Evolutionary conservation across 1,140 invertebrate species (phyloP), one percentile per base, ranked within the genome.

Genomic region (Heliconius hewitsoni): DNA sequence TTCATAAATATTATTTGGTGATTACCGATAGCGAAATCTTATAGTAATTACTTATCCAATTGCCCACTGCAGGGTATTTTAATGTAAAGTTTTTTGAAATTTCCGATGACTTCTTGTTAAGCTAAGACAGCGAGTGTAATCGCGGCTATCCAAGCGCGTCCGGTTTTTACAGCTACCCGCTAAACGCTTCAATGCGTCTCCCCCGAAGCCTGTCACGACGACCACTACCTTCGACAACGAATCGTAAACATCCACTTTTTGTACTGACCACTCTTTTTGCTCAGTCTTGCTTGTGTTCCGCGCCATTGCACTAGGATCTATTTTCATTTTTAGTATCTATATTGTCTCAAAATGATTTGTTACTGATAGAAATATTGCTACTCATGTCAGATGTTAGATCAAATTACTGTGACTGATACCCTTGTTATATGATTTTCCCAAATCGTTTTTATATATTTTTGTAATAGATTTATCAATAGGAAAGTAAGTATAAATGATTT

Each of bases 101-200:
- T 39, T 72, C 71, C 71, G 0, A 72, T 72, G 71, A 55, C 39
- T 81, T 81, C 76, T 81, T 74, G 75, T 77, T 81, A 81, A 76
- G 27, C 57, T 81, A 77, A 81, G 71, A 74, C 76, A 76, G 52
- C 79, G 66, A 73, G 57, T 72, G 46, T 74, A 78, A 77, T 77
- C 80, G 77, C 75, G 81, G 73, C 76, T 81, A 81, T 77, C 73
- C 74, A 89, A 90, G 83, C 85, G 89, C 85, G 82, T 85, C 82
- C 83, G 79, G 86, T 93, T 90, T 92, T 91, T 91, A 87, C 88
- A 82, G 81, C 84, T 88, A 89, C 86, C 87, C 88, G 79, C 82
- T 46, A 82, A 84, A 91, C 86, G 86, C 83, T 89, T 81, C 74
- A 86, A 77, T 86, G 89, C 78, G 77, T 70, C 57, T 73, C 80